Percentiles rank a stretch among this genome's conserved stretches.
phyloP scores from a whole-genome alignment of 2,888 invertebrate species.

The Meganola albula region DNA sequence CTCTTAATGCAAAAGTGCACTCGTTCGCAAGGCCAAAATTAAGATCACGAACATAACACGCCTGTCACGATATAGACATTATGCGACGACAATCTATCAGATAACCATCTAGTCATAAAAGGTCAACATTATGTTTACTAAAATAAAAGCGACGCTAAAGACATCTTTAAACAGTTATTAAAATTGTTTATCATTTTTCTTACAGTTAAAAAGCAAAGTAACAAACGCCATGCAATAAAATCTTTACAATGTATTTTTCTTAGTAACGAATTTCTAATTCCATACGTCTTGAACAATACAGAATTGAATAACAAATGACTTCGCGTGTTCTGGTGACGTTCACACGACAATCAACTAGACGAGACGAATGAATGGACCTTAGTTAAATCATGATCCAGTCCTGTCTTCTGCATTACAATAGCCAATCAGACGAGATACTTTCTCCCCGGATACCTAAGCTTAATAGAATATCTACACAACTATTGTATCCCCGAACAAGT shows the following conservation, averaged over 20 bases:
- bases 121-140: constrained; percentile 14
- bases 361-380: constrained; percentile 52
- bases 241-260: constrained; percentile 45
- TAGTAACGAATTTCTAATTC: constrained; percentile 50
- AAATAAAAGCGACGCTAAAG: too few relatives aligned
- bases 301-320: constrained; percentile 62
- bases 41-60: constrained; percentile 35
- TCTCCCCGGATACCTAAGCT: constrained; percentile 63
- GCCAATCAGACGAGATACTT: constrained; percentile 66
- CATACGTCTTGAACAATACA: constrained; percentile 40
- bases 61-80: constrained; percentile 43
- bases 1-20: constrained; percentile 38
- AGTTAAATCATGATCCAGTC: constrained; percentile 66
- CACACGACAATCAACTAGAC: constrained; percentile 65
- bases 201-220: constrained; percentile 16
- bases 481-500: constrained; percentile 60
- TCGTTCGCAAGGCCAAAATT: constrained; percentile 45
- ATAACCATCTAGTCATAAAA: too few relatives aligned
- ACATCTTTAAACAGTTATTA: too few relatives aligned
- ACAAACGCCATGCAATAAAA: constrained; percentile 19
- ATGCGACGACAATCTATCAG: constrained; percentile 10
- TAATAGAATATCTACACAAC: constrained; percentile 65
- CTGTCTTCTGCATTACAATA: constrained; percentile 50
- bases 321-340: constrained; percentile 40
- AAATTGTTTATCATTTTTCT: too few relatives aligned